Conservation (phyloP, 2,797 vertebrate genomes). For the Falco novaeseelandiae region DNA sequence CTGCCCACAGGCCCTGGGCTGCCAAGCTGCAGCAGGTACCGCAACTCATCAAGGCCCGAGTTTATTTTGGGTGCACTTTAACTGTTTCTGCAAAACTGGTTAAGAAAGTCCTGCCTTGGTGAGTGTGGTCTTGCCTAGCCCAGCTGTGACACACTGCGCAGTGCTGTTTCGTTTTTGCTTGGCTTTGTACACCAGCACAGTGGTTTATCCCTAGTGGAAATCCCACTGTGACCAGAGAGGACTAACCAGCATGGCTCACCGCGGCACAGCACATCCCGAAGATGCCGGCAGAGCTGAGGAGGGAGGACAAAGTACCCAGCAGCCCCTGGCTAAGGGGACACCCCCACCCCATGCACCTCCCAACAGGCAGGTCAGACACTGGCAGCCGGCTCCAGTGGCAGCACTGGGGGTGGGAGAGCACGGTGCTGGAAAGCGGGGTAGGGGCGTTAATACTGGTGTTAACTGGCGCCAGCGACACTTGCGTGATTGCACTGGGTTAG, state of each 20-base stretch:
- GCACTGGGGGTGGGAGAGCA: neutral
- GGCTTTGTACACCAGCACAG: neutral
- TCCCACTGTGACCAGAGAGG: neutral
- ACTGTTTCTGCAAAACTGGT: accelerated
- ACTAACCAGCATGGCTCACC: neutral
- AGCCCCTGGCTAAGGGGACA: neutral
- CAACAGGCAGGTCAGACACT: neutral
- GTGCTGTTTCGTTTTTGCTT: neutral
- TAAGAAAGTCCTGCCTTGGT: neutral
- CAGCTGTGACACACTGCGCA: accelerated
- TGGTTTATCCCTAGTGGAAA: neutral
- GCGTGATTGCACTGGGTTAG: accelerated
- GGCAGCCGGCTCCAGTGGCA: too few species aligned
- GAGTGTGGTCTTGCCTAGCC: accelerated
- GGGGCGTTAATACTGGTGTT: neutral
- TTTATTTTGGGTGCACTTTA: neutral
- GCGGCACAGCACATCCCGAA: too few species aligned
- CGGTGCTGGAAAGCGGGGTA: neutral
- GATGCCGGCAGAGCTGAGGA: accelerated
- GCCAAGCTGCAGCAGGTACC: too few species aligned
- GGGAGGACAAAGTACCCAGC: neutral
- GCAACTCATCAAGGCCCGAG: accelerated
- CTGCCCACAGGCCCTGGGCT: neutral
- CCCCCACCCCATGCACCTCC: neutral
- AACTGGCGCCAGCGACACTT: neutral